A percentile compares a stretch with the other conserved stretches of the same genome.
Conservation (phyloP, 2,888 invertebrate species). For the Drosophila nigricruria region DNA sequence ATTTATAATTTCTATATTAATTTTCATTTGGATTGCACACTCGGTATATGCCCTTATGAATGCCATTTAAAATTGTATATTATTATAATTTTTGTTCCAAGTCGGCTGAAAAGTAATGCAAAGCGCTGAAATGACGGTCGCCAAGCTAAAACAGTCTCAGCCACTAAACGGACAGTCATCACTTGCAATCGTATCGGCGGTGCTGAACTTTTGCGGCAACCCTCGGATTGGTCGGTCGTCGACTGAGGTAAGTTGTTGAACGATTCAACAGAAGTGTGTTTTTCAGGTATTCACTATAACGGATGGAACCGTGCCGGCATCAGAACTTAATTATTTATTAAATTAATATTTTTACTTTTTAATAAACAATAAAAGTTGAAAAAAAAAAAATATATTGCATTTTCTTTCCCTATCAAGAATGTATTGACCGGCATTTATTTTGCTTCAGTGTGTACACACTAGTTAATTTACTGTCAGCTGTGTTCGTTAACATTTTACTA, state of each 20-base stretch:
- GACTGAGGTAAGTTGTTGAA: constrained; percentile 55
- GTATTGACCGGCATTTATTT: not conserved
- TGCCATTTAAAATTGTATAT: constrained; percentile 60
- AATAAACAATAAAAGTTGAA: not conserved
- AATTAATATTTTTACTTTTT: constrained; percentile 10
- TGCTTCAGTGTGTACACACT: constrained; percentile 40
- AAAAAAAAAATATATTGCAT: not conserved
- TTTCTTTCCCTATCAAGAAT: not conserved
- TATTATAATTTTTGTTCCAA: constrained; percentile 81
- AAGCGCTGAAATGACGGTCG: constrained; percentile 66
- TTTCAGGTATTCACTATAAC: constrained; percentile 39
- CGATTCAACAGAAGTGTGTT: constrained; percentile 40
- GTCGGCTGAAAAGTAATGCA: constrained; percentile 75
- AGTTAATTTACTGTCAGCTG: not conserved
- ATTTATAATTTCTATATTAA: constrained; percentile 35
- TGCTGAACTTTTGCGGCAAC: constrained; percentile 6
- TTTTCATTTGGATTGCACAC: constrained; percentile 54
- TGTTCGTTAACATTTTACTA: constrained; percentile 3
- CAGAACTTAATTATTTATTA: not conserved
- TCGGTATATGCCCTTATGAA: constrained; percentile 30
- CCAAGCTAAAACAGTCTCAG: constrained; percentile 60
- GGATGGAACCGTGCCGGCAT: not conserved
- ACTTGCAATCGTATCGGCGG: constrained; percentile 16
- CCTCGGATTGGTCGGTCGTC: constrained; percentile 10
- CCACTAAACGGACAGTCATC: constrained; percentile 41